Percentiles rank a stretch among this genome's conserved stretches.
phyloP scores from a whole-genome alignment of 2,113 vertebrate species.

The Etia nguti region DNA sequence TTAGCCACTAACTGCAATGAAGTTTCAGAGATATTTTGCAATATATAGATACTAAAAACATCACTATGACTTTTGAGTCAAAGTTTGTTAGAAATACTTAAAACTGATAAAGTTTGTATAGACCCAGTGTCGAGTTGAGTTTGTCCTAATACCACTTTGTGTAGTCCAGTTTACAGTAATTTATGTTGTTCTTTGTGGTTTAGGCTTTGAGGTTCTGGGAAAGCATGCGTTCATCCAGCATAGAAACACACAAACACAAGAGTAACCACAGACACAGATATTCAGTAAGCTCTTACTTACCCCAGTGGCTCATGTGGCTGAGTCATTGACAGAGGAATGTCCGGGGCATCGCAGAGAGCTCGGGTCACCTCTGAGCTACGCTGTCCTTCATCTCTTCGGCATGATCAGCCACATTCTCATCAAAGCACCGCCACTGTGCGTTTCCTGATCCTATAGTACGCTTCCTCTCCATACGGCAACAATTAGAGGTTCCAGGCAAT shows the following conservation, averaged over 20 bases:
- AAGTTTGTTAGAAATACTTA: not conserved
- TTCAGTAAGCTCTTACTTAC: not conserved
- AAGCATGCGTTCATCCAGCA: conserved; percentile 9
- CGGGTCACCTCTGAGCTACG: not conserved
- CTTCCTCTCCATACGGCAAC: conserved; percentile 50
- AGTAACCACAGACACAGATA: not conserved
- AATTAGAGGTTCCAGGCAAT: conserved; percentile 56
- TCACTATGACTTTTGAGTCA: not conserved
- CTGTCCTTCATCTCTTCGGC: conserved; percentile 17
- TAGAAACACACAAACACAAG: conserved; percentile 15
- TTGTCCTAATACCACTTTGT: not conserved
- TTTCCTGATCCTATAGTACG: conserved; percentile 30
- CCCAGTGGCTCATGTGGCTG: not conserved
- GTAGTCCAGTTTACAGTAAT: conserved; percentile 10
- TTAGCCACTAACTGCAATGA: not conserved
- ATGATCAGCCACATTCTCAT: conserved; percentile 21
- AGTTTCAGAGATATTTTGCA: not conserved
- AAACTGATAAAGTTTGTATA: not conserved
- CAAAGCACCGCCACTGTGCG: conserved; percentile 23
- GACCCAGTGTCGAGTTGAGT: not conserved
- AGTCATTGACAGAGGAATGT: conserved; percentile 44
- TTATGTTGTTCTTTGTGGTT: conserved; percentile 30
- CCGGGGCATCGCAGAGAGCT: not conserved
- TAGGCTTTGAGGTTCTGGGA: conserved; percentile 14
- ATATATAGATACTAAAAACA: not conserved